phyloP scores from a whole-genome alignment of 2,113 vertebrate genomes.

The Apodemus speciosus region DNA sequence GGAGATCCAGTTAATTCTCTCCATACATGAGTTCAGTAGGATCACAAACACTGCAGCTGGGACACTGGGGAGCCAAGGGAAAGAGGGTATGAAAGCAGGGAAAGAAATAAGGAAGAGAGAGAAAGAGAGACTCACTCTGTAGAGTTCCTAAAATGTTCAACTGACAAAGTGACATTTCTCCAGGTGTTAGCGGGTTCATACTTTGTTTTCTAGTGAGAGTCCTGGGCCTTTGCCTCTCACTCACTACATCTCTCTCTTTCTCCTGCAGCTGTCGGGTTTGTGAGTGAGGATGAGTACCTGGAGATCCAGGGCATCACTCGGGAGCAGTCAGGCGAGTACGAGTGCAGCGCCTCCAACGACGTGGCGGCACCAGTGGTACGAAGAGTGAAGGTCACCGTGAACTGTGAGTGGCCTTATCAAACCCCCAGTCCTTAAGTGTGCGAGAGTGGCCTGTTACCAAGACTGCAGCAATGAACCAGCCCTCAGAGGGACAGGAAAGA shows the following conservation, averaged over 20 bases:
- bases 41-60: background rate
- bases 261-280: slow-evolving; percentile 88
- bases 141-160: background rate
- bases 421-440: accelerated
- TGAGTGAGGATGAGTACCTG: slow-evolving; percentile 94
- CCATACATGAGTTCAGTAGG: background rate
- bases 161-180: background rate
- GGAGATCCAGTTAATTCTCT: background rate
- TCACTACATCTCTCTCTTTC: background rate
- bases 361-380: slow-evolving; percentile 91
- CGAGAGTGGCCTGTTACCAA: accelerated
- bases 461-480: no score
- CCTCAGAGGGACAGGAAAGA: background rate
- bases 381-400: slow-evolving; percentile 95
- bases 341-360: slow-evolving; percentile 95
- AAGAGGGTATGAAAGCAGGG: background rate
- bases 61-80: background rate
- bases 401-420: slow-evolving; percentile 89
- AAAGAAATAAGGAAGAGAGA: no score
- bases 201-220: background rate
- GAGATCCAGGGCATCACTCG: slow-evolving; percentile 95
- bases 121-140: no score
- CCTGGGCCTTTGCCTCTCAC: background rate
- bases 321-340: slow-evolving; percentile 93
- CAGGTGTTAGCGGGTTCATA: background rate